Percentiles rank a stretch among this genome's conserved stretches.
phyloP scores from a whole-genome alignment of 2,797 vertebrate species.

The Agapornis canus region DNA sequence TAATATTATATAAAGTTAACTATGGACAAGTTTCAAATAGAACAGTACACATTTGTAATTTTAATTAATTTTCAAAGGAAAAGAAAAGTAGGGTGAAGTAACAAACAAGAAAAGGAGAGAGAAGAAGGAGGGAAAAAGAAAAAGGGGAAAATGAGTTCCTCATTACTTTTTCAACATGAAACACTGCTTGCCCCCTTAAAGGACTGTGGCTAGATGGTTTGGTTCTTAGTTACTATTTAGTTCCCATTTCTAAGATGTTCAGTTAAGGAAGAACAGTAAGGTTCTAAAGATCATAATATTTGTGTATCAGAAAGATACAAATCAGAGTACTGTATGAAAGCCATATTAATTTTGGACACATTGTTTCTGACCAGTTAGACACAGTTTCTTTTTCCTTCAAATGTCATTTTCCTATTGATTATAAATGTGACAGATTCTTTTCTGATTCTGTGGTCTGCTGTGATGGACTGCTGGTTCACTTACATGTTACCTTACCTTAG shows the following conservation, averaged over 20 bases:
- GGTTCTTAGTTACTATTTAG: not conserved
- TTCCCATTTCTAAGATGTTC: not conserved
- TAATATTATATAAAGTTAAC: not conserved
- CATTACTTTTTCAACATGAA: not conserved
- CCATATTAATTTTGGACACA: not conserved
- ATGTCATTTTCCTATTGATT: constrained; percentile 17
- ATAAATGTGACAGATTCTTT: constrained; percentile 8
- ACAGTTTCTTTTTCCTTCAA: not conserved
- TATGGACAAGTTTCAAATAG: not conserved
- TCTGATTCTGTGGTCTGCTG: not conserved
- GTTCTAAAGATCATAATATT: not conserved
- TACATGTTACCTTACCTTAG: not conserved
- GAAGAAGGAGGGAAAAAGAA: not conserved
- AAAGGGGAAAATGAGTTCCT: not conserved
- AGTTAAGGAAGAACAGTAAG: not conserved
- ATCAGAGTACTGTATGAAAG: not conserved
- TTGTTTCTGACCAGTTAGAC: not conserved
- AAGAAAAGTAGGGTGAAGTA: not conserved
- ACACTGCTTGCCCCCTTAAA: not conserved
- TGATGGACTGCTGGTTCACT: not conserved
- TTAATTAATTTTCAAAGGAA: not conserved
- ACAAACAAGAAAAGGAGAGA: too few species aligned
- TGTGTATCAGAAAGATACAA: not conserved
- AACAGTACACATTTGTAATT: not conserved
- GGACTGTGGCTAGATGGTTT: not conserved